A percentile compares a stretch with the other conserved stretches of the same genome.
phyloP scores from a whole-genome alignment of 2,113 vertebrate species.

The Picathartes gymnocephalus region DNA sequence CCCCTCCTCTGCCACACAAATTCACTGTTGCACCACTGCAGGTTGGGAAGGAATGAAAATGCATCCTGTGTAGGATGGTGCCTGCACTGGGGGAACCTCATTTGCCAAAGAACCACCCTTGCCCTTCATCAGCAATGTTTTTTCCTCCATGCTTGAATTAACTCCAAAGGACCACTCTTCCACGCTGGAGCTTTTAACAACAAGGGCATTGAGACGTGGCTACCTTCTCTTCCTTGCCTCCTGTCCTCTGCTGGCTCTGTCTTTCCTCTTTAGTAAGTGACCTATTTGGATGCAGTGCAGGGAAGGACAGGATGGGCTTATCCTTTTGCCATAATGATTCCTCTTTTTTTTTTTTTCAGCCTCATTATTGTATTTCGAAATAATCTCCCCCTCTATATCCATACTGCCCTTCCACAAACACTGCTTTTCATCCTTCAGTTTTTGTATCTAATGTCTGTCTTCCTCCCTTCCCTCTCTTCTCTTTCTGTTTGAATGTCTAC shows the following conservation, averaged over 20 bases:
- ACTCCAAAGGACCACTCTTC: not conserved
- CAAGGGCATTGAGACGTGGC: not conserved
- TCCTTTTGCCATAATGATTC: not conserved
- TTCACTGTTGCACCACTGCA: not conserved
- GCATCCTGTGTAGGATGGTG: not conserved
- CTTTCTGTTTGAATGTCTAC: not conserved
- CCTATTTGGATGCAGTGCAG: not conserved
- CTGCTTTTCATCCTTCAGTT: not conserved
- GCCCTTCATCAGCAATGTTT: fast-evolving
- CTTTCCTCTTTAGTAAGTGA: not conserved
- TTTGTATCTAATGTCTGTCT: not conserved
- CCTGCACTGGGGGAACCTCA: not conserved
- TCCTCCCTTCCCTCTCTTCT: not conserved
- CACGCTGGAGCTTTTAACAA: not conserved
- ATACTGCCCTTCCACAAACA: not conserved
- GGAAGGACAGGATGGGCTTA: not conserved
- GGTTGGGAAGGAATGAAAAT: not conserved
- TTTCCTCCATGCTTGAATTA: not conserved
- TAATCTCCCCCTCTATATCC: not conserved
- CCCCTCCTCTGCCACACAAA: not conserved
- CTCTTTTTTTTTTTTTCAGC: not conserved
- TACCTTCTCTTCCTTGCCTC: not conserved
- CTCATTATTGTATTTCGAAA: not conserved
- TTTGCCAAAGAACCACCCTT: not conserved
- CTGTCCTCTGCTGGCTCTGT: not conserved